A percentile compares a stretch with the other conserved stretches of the same genome.
These are phyloP conservation scores for Pica pica DNA, from an alignment of 2,113 vertebrate genomes.

Conservation along the genomic window DNA sequence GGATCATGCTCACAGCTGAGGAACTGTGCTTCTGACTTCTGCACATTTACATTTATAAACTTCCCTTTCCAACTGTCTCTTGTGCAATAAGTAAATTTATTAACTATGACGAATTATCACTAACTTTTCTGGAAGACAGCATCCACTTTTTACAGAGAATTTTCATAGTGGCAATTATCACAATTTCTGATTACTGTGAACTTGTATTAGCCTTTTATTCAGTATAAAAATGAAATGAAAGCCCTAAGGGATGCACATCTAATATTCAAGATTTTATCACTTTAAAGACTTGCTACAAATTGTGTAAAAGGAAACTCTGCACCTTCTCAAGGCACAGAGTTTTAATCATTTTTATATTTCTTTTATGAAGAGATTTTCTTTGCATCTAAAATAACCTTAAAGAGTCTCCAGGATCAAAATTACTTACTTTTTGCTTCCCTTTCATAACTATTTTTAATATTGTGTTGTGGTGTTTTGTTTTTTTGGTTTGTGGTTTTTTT, in stretches of 20 bases:
- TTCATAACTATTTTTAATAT: constrained; percentile 36
- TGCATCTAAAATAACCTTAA: constrained; percentile 53
- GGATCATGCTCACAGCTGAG: constrained; percentile 43
- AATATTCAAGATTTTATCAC: constrained; percentile 57
- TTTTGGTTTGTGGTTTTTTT: not conserved
- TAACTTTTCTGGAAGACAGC: constrained; percentile 5
- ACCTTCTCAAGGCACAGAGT: constrained; percentile 36
- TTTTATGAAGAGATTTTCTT: constrained; percentile 52
- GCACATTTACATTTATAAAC: constrained; percentile 29
- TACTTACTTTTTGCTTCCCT: constrained; percentile 35
- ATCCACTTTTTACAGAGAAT: constrained; percentile 1
- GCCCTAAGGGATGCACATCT: constrained; percentile 48
- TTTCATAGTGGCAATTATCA: constrained; percentile 30
- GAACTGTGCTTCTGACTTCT: not conserved
- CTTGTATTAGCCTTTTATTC: constrained; percentile 45
- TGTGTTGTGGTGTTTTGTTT: not conserved
- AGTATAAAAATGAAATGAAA: constrained; percentile 54
- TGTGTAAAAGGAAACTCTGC: constrained; percentile 52
- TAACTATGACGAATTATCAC: constrained; percentile 29
- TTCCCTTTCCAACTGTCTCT: not conserved
- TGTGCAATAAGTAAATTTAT: constrained; percentile 20
- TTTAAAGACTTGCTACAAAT: constrained; percentile 55
- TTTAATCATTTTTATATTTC: constrained; percentile 62
- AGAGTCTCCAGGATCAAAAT: constrained; percentile 48
- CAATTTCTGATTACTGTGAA: constrained; percentile 57